Base-by-base conservation (phyloP, 2,888 invertebrate genomes). In the Habrosyne pyritoides region DNA sequence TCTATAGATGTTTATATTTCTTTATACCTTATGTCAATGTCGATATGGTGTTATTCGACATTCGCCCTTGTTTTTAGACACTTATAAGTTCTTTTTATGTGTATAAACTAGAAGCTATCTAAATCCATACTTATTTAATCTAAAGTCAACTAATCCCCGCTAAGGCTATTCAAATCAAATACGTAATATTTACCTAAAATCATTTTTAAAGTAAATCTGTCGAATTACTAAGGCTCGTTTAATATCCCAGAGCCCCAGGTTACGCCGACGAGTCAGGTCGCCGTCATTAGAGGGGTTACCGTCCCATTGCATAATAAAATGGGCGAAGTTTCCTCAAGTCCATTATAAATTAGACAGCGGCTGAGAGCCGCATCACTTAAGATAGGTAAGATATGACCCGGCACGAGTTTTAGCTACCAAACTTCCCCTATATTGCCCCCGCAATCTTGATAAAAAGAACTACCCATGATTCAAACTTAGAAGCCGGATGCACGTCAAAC, bases 291-390 rank as follows among this genome's bases (percentile, higher is more conserved):
- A 87, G 86, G 87, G 90, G 89, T 87, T 88, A 87, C 91, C 89
- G 81, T 86, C 89, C 89, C 91, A 91, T 89, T 91, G 91, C 91
- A 91, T 92, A 91, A 91, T 92, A 92, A 92, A 92, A 92, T 92
- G 91, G 88, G 79, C 87, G 75, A 92, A 92, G 91, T 91, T 92
- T 90, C 85, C 90, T 83, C 86, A 91, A 92, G 91, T 91, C 92
- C 91, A 92, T 91, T 92, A 92, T 91, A 91, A 92, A 92, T 92
- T 91, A 92, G 91, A 91, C 91, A 88, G 86, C 86, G 89, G 88
- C 79, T 79, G 79, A 90, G 89, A 85, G 86, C 86, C 90, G 89
- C 91, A 90, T 91, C 91, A 89, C 88, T 91, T 91, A 87, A 91
- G 91, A 89, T 91, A 90, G 91, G 91, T 90, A 90, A 84, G 87